Base-by-base conservation (phyloP, 2,888 invertebrate species). In the Lasioglossum malachurum region DNA sequence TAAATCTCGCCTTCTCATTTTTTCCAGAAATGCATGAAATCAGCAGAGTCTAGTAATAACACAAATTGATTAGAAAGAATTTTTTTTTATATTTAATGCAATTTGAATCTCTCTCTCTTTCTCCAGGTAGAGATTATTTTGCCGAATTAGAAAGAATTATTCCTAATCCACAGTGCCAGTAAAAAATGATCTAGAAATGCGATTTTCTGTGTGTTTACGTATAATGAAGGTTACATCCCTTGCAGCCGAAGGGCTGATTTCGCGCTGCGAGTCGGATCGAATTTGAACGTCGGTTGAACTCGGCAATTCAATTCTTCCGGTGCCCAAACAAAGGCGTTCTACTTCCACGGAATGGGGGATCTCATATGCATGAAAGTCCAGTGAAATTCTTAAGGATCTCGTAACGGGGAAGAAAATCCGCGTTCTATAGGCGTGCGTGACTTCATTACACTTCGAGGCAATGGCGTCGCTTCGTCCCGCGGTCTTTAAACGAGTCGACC, bases 401-500 rank as follows among this genome's bases (percentile, higher is more conserved):
- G 7, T 31, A 74, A 75, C 41, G 19, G 49, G 72, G 71, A 75
- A 75, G 49, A 78, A 78, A 83, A 83, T 80, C 57, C 46, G 27
- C n/a, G 49, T 53, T 76, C 60, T 53, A 69, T 19, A 71, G 60
- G 41, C 78, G 86, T 87, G 82, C 87, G 85, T 87, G 85, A 87
- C 87, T 87, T 85, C 82, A 75, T 85, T 85, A 85, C 57, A 44
- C 76, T 38, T 74, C 44, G 78, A 57, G 12, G 38, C 44, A 67
- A 35, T 79, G 76, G 78, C 78, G 73, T 87, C 69, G 44, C 41
- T 44, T 60, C 69, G 75, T 77, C 74, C 57, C 82, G 53, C 27
- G 12, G 76, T 64, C 75, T 77, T 74, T 80, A 86, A 86, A 80
- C 80, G 85, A 67, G 60, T n/a, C 77, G 85, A 83, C 80, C 85